Evolutionary conservation across 2,113 vertebrate species (phyloP), one percentile per base, ranked within the genome.

Genomic region (Spea multiplicata): DNA sequence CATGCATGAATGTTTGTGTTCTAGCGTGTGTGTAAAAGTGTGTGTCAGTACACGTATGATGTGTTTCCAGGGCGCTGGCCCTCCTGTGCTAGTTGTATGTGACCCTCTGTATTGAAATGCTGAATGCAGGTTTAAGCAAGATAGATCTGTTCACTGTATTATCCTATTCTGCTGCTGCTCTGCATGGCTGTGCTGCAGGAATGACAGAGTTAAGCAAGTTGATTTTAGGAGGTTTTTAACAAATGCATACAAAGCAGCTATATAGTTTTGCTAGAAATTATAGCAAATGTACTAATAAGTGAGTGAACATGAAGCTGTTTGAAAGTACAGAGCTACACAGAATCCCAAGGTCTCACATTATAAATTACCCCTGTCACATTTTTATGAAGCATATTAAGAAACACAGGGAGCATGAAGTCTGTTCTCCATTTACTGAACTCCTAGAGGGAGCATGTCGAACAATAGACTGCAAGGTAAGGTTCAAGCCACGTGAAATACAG

Each of bases 341-440:
- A 73, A 67, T 80, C 77, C 77, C 71, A 73, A 80, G 77, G 77
- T 73, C 77, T 73, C 12, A 57, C 64, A 67, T 80, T 80, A 80
- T 67, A 73, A 80, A 80, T 80, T 80, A 71, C 62, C 64, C 47
- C 49, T 80, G 77, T 80, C 77, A 80, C 64, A 67, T 80, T 80
- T 80, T 80, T 80, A 80, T 73, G 77, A 80, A 80, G 77, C 77
- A 80, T 80, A 67, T 80, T 80, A 80, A 59, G 71, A 73, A 80
- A 66, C 62, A 80, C 44, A 47, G 50, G 77, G 64, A 67, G 70
- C 50, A 73, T 67, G 67, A 80, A 67, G 71, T 73, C 77, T 80
- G 70, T 73, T 67, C 70, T 73, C 62, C 77, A 80, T 80, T 80
- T 73, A 73, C 62, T 80, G 44, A 67, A 80, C 57, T 80, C 77